A percentile compares a stretch with the other conserved stretches of the same genome.
Conservation (phyloP, 2,113 vertebrate species). For the Megaceryle maxima region DNA sequence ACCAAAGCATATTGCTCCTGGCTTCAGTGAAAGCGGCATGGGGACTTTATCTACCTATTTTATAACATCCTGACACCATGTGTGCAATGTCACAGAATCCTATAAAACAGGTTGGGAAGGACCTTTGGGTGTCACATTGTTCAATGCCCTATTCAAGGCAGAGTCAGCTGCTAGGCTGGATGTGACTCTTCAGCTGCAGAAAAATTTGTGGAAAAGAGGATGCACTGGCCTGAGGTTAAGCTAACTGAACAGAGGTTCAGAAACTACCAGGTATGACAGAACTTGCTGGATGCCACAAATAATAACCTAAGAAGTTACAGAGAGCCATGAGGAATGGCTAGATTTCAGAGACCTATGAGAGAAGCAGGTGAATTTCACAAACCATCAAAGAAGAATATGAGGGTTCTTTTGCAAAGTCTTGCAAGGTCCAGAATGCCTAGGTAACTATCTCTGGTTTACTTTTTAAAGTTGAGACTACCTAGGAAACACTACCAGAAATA, state of each 20-base stretch:
- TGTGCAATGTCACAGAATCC: background rate
- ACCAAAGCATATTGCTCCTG: background rate
- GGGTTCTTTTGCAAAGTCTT: background rate
- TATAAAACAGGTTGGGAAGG: background rate
- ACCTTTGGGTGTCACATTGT: background rate
- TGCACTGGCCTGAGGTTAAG: background rate
- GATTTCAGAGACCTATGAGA: background rate
- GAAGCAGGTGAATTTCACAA: background rate
- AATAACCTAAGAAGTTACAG: background rate
- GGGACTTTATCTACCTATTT: background rate
- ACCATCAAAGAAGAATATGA: background rate
- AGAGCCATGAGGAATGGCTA: background rate
- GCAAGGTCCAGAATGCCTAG: background rate
- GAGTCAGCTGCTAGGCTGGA: background rate
- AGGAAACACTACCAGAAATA: background rate
- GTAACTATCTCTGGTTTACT: background rate
- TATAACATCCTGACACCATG: background rate
- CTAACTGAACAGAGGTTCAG: background rate
- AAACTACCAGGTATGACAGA: background rate
- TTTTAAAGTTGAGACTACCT: background rate
- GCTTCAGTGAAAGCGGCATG: background rate
- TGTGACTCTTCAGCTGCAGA: accelerated
- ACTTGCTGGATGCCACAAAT: background rate
- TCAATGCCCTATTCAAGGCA: background rate
- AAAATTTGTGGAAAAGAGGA: background rate